phyloP scores from a whole-genome alignment of 2,113 vertebrate genomes.

The Ia io region DNA sequence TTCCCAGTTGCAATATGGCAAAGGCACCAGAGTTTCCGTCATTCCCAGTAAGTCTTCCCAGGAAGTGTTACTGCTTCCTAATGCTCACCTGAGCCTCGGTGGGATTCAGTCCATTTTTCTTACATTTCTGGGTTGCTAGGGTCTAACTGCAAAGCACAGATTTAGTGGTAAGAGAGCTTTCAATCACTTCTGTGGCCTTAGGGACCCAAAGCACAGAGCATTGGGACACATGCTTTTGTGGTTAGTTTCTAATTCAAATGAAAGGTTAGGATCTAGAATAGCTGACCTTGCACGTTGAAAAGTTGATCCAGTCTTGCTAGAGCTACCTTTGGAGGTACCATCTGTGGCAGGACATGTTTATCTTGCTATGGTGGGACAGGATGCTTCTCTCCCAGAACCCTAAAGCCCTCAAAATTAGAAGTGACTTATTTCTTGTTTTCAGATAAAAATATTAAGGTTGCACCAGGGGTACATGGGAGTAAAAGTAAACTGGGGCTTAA shows the following conservation, averaged over 20 bases:
- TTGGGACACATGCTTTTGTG: background rate
- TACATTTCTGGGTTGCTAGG: background rate
- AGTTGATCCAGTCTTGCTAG: background rate
- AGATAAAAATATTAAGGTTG: background rate
- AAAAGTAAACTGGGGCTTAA: background rate
- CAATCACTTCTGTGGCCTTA: background rate
- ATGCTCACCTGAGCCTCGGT: background rate
- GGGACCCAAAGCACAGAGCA: background rate
- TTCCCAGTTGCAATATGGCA: background rate
- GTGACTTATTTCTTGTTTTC: background rate
- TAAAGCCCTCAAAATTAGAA: conserved; percentile 39
- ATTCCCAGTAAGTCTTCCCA: background rate
- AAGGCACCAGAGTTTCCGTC: background rate
- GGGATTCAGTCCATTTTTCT: background rate
- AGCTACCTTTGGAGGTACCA: background rate
- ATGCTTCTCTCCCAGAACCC: background rate
- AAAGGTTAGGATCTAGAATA: conserved; percentile 9
- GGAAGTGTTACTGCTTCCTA: background rate
- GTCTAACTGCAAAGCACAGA: background rate
- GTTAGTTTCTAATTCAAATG: conserved; percentile 47
- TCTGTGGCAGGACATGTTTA: background rate
- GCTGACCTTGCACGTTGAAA: conserved; percentile 29
- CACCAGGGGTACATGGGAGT: background rate
- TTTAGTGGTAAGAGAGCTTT: background rate
- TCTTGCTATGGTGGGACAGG: background rate